Evolutionary conservation across 2,888 invertebrate genomes (phyloP), one percentile per base, ranked within the genome.

Genomic region (Macrostomum cliftonense): DNA sequence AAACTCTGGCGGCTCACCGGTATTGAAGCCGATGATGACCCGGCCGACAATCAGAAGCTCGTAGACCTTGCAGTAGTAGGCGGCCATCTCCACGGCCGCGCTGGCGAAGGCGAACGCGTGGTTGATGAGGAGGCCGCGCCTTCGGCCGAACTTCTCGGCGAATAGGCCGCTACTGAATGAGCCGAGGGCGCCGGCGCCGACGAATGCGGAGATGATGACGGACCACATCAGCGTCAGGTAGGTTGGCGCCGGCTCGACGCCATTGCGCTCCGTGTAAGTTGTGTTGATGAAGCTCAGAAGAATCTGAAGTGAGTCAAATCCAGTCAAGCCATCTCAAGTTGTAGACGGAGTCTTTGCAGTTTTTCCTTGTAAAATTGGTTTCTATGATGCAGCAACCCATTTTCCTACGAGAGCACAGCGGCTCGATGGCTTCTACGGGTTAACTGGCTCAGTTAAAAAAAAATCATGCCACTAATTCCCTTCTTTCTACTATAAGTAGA

Each of bases 181-280:
- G 50, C 97, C 97, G 56, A 91, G 76, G 93, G 95, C 95, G 52
- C 95, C 97, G 54, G 95, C 95, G 63, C 93, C 83, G 55, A 93
- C 91, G 72, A 95, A 95, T 73, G 95, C 86, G 70, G 91, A 87
- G 59, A 95, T 95, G 20, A 89, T 89, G 62, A 93, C 71, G 0
- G 85, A 78, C 79, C 81, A 83, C 17, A 83, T 74, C 43, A 83
- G 65, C 55, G 79, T 74, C 54, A 85, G 64, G 60, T 7, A 28
- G 28, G 75, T 71, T 7, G 39, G 39, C 4, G 12, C 9, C 11
- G 40, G 17, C 37, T 47, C 47, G 51, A 53, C 57, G 9, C 60
- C 73, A 2, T 73, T 73, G 52, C 77, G 68, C 45, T 74, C 72
- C 0, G 66, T 55, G 16, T 77, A 76, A 0, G 79, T 75, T 1